Base-by-base conservation (phyloP, 2,797 vertebrate genomes). In the Morelia viridis region DNA sequence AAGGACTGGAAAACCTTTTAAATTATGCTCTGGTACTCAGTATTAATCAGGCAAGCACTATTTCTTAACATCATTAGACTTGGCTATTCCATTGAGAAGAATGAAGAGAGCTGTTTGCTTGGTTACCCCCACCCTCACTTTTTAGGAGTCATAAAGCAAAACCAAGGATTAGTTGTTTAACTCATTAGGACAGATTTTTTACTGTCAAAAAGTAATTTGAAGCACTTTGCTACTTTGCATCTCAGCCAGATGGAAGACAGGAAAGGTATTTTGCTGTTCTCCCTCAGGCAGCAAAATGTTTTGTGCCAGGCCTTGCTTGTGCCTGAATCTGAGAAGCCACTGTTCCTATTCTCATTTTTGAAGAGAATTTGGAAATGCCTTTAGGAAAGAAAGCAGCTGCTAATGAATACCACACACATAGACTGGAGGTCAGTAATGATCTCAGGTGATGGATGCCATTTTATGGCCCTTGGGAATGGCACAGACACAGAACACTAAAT, bases 201-300 rank as follows among this genome's bases (percentile, higher is more conserved):
- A 24, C n/a, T n/a, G 85, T 57, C 58, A 87, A 35, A 60, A 58
- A 3, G 31, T 35, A 19, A 85, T 58, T 5, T 31, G n/a, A 86
- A 35, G 57, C n/a, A 60, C 56, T 58, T 53, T 88, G 46, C 28
- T 41, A 15, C 22, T 56, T 85, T 53, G 26, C 13, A 85, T 80
- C 19, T 80, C 71, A 46, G 19, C 7, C 7, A 5, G 62, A 46
- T 65, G 50, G 41, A 50, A 65, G 46, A 88, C 26, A 28, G 6
- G 61, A 62, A 26, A 61, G 46, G 22, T 26, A 50, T 65, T 41
- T 17, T 88, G 26, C 41, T 53, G 12, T 50, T 65, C 61, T 62
- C 5, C 6, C 24, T 88, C 61, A 88, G 87, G 46, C 87, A 88
- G 60, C 87, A 88, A 88, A 65, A 88, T 53, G 17, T 65, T n/a